Evolutionary conservation across 2,113 vertebrate species (phyloP).

Genomic region (Marmota monax): DNA sequence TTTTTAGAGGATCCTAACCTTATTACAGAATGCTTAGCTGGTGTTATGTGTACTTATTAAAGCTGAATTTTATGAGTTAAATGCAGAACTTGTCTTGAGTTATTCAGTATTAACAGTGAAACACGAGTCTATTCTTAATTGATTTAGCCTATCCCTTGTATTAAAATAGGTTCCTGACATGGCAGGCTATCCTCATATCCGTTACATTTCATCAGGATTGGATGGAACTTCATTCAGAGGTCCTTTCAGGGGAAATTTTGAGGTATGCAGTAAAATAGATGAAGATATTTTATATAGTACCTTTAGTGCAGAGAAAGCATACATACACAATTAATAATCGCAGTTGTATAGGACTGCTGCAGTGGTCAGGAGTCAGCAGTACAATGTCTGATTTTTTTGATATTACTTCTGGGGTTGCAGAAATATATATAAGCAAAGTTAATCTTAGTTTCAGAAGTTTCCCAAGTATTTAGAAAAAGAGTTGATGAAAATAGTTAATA

Average conservation of each 20-base stretch:
- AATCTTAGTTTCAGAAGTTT: slow-evolving; percentile 47
- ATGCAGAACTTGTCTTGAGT: slow-evolving; percentile 35
- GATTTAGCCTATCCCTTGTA: slow-evolving; percentile 85
- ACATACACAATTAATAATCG: background rate
- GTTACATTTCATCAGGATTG: slow-evolving; percentile 99
- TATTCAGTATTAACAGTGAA: slow-evolving; percentile 77
- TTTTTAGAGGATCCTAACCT: slow-evolving; percentile 5
- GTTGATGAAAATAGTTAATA: slow-evolving; percentile 35
- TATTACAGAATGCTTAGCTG: slow-evolving; percentile 4
- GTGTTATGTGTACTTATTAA: slow-evolving; percentile 24
- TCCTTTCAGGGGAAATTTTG: slow-evolving; percentile 95
- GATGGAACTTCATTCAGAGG: slow-evolving; percentile 94
- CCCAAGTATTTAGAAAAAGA: background rate
- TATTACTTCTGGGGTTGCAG: background rate
- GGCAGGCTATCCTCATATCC: slow-evolving; percentile 98
- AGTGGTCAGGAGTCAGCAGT: background rate
- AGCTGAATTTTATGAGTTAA: slow-evolving; percentile 70
- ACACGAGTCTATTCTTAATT: slow-evolving; percentile 82
- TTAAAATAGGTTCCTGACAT: slow-evolving; percentile 92
- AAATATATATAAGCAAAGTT: slow-evolving; percentile 14
- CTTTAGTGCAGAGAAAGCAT: slow-evolving; percentile 70
- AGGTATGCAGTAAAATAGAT: slow-evolving; percentile 92
- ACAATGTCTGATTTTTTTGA: slow-evolving; percentile 37
- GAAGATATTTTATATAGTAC: slow-evolving; percentile 73
- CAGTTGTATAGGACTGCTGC: slow-evolving; percentile 22